phyloP scores from a whole-genome alignment of 2,113 vertebrate genomes.

The Erythrocercus mccallii region DNA sequence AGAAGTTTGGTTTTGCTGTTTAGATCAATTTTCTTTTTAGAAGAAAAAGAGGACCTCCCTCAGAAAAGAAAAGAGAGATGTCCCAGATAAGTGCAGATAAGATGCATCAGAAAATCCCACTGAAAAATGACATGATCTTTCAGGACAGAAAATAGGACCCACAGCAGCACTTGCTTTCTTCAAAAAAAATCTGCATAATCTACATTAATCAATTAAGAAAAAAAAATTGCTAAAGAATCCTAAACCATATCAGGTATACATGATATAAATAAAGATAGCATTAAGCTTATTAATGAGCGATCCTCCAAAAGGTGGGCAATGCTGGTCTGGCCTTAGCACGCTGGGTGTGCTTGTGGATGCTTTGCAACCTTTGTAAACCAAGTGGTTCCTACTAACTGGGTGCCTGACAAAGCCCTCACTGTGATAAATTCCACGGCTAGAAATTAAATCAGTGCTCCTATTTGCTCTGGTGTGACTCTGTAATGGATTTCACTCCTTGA shows the following conservation, averaged over 20 bases:
- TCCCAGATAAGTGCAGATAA: background rate
- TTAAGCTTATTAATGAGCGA: background rate
- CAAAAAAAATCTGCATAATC: background rate
- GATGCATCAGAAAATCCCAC: background rate
- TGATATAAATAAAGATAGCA: background rate
- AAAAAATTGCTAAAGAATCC: slow-evolving; percentile 5
- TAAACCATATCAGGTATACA: background rate
- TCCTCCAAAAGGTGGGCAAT: background rate
- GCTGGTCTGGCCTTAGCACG: rapidly evolving
- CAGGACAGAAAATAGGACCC: background rate
- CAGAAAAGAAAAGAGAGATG: background rate
- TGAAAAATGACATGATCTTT: background rate
- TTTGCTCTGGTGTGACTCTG: slow-evolving; percentile 46
- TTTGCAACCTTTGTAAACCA: background rate
- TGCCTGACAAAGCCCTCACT: background rate
- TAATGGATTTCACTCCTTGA: slow-evolving; percentile 32
- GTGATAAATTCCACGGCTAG: slow-evolving; percentile 57
- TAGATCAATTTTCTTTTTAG: background rate
- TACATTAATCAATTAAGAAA: background rate
- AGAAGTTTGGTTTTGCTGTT: background rate
- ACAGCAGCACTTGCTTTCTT: background rate
- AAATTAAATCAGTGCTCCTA: slow-evolving; percentile 58
- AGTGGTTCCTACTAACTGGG: background rate
- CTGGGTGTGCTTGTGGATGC: rapidly evolving
- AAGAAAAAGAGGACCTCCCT: background rate